Evolutionary conservation across 2,797 vertebrate species (phyloP), one percentile per base, ranked within the genome.

Genomic region (Kryptolebias ocellatus): DNA sequence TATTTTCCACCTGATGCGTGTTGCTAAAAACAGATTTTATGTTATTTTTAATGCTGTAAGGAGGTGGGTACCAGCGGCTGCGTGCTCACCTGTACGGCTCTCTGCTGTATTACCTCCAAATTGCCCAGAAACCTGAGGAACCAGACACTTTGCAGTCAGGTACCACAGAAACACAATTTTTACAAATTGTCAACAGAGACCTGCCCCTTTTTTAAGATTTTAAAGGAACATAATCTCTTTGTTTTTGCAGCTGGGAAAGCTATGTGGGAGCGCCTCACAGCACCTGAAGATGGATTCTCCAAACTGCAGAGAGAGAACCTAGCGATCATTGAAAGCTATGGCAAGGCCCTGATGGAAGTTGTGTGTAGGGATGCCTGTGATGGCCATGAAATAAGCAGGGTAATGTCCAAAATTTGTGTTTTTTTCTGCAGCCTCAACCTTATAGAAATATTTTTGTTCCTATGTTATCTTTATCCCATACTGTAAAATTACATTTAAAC

Each of bases 251-350:
- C 94, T 66, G 95, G 95, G 39, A 96, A 93, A 76, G 95, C 95
- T 0, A 98, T 99, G 97, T 99, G 98, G 98, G 96, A 99, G 83
- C 92, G 97, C 29, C 93, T 99, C 78, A 99, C 97, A 0, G 96
- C 97, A 42, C 98, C 98, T 10, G 98, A 99, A 87, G 98, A 99
- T 54, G 93, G 94, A 28, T 99, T 97, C 82, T 96, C 96, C 83
- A 98, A 98, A 92, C 91, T 99, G 63, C 97, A 99, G 82, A 85
- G 96, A 53, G 98, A 99, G 85, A 98, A 97, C 70, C 94, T 99
- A 31, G 90, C 95, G 11, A 99, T 99, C 82, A 96, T 99, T 50
- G 97, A 99, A 88, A 98, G 95, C 83, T 99, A 99, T 0, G 98
- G 98, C 49, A 95, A 95, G 5, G 92, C 97, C 5, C 94, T 99